phyloP scores from a whole-genome alignment of 2,797 vertebrate species.

The Alcedo atthis region DNA sequence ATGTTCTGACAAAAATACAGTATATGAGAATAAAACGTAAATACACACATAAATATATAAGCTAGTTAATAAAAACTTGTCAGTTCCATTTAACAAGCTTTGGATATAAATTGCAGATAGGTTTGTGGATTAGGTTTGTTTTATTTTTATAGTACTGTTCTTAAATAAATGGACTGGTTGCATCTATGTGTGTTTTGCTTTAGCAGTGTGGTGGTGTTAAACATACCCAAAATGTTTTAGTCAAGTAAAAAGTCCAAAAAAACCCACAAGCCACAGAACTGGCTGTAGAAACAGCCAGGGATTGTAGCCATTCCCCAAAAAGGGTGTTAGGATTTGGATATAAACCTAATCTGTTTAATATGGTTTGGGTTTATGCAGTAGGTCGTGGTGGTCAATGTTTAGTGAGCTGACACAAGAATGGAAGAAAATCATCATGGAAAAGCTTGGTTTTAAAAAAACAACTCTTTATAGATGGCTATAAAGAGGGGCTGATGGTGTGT shows the following conservation, averaged over 20 bases:
- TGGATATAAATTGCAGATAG: not conserved
- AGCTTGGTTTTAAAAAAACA: not conserved
- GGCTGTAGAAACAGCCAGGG: not conserved
- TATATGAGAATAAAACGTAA: not conserved
- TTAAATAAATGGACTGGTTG: not conserved
- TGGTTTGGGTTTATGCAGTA: conserved; percentile 17
- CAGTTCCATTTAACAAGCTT: not conserved
- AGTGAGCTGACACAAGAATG: conserved; percentile 41
- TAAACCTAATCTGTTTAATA: conserved; percentile 31
- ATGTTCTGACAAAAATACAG: not conserved
- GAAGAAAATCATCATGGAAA: conserved; percentile 35
- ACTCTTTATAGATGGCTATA: not conserved
- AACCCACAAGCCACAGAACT: not conserved
- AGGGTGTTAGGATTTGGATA: not conserved
- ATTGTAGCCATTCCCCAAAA: not conserved
- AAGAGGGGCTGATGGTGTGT: not conserved
- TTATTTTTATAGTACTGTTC: not conserved
- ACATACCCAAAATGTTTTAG: not conserved
- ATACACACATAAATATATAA: not conserved
- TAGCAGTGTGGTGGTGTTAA: not conserved
- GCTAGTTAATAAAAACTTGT: not conserved
- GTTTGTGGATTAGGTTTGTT: not conserved
- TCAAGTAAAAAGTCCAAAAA: not conserved
- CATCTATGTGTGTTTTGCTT: not conserved
- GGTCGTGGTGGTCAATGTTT: conserved; percentile 5